A percentile compares a stretch with the other conserved stretches of the same genome.
Conservation (phyloP, 2,113 vertebrate species). For the Chionomys nivalis region DNA sequence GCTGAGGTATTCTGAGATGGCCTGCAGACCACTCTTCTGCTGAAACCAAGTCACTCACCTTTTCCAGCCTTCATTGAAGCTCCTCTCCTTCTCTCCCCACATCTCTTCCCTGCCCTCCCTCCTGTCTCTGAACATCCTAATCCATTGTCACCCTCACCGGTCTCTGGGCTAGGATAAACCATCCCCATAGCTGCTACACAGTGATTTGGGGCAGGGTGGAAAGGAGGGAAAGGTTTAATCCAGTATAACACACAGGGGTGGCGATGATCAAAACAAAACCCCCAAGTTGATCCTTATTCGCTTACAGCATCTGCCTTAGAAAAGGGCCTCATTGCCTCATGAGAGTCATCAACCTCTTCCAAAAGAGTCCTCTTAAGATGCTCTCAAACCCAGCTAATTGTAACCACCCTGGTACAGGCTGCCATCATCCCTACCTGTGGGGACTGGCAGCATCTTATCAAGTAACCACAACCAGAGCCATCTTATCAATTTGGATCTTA, state of each 20-base stretch:
- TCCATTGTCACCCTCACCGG: neutral
- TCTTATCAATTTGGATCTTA: neutral
- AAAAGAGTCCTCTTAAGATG: neutral
- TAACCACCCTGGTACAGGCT: neutral
- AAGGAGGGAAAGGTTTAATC: accelerated
- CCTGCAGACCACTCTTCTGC: neutral
- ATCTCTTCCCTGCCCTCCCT: neutral
- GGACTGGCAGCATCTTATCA: neutral
- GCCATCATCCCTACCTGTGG: neutral
- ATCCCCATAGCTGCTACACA: neutral
- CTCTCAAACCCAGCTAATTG: neutral
- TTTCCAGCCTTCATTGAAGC: neutral
- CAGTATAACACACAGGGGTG: neutral
- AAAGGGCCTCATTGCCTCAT: neutral
- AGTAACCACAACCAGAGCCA: neutral
- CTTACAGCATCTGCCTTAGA: neutral
- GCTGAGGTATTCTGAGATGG: neutral
- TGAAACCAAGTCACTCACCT: neutral
- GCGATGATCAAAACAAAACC: neutral
- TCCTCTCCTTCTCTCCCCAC: too few species aligned
- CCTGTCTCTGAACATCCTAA: neutral
- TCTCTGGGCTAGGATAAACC: neutral
- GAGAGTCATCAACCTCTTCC: neutral
- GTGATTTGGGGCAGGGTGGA: neutral
- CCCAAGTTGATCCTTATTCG: neutral